Conservation (phyloP, 2,113 vertebrate species). For the Baryphthengus martii region DNA sequence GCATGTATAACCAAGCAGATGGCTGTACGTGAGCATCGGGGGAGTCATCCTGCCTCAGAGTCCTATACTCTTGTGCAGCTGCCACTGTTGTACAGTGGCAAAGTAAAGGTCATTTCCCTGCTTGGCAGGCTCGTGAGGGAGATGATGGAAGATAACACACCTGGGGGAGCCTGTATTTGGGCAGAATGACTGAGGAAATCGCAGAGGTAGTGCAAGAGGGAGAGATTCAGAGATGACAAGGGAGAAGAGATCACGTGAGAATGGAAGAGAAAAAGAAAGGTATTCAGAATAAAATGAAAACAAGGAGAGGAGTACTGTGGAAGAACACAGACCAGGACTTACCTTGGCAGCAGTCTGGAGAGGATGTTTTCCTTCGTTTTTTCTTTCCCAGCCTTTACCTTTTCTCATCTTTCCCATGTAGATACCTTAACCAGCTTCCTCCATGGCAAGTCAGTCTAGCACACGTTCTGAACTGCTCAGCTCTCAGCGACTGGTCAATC, state of each 20-base stretch:
- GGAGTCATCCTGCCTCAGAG: neutral
- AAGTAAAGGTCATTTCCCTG: neutral
- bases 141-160: neutral
- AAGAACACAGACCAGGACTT: neutral
- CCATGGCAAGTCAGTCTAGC: neutral
- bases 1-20: neutral
- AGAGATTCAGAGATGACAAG: neutral
- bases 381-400: neutral
- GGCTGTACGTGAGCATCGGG: neutral
- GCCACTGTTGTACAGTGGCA: neutral
- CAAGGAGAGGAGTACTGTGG: neutral
- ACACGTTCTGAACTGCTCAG: neutral
- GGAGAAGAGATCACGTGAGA: neutral
- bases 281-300: neutral
- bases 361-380: neutral
- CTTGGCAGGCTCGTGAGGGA: neutral
- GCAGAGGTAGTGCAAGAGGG: neutral
- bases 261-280: neutral
- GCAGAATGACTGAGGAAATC: neutral
- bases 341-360: neutral
- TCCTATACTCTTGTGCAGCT: accelerated
- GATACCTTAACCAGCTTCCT: neutral
- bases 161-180: neutral
- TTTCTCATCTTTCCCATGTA: neutral
- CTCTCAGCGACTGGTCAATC: neutral